Conservation (phyloP, 2,888 invertebrate species). For the Ormia ochracea region DNA sequence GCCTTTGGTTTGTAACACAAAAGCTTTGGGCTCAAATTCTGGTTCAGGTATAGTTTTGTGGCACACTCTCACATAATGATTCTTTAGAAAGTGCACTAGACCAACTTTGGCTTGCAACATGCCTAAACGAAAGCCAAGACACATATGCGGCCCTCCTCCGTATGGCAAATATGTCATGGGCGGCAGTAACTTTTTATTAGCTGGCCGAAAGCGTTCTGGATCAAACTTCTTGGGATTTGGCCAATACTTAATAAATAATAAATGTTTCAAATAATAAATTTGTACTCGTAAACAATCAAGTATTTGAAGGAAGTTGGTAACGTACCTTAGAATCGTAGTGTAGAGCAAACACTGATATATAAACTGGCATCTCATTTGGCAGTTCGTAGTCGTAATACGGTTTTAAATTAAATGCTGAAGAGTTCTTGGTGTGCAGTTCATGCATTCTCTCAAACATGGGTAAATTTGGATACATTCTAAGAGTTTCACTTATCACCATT, state of each 20-base stretch:
- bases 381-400: slow-evolving; percentile 70
- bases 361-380: slow-evolving; percentile 72
- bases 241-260: slow-evolving; percentile 62
- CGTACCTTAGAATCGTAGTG: slow-evolving; percentile 73
- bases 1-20: slow-evolving; percentile 66
- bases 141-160: slow-evolving; percentile 72
- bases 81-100: slow-evolving; percentile 69
- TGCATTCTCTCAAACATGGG: slow-evolving; percentile 65
- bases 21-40: slow-evolving; percentile 67
- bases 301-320: no score
- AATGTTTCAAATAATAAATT: no score
- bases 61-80: slow-evolving; percentile 68
- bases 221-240: slow-evolving; percentile 56
- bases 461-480: slow-evolving; percentile 74
- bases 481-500: slow-evolving; percentile 75
- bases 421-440: slow-evolving; percentile 36
- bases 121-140: slow-evolving; percentile 59
- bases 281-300: no score
- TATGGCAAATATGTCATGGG: slow-evolving; percentile 68
- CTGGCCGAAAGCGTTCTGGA: slow-evolving; percentile 71
- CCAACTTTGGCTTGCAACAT: slow-evolving; percentile 66
- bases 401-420: slow-evolving; percentile 66
- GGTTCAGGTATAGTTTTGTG: slow-evolving; percentile 61
- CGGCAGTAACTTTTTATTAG: neutral
- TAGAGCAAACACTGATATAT: slow-evolving; percentile 71